Percentiles rank a stretch among this genome's conserved stretches.
These are phyloP conservation scores for Dasysyrphus tricinctus DNA, from an alignment of 2,888 invertebrate genomes.

Conservation along the genomic window DNA sequence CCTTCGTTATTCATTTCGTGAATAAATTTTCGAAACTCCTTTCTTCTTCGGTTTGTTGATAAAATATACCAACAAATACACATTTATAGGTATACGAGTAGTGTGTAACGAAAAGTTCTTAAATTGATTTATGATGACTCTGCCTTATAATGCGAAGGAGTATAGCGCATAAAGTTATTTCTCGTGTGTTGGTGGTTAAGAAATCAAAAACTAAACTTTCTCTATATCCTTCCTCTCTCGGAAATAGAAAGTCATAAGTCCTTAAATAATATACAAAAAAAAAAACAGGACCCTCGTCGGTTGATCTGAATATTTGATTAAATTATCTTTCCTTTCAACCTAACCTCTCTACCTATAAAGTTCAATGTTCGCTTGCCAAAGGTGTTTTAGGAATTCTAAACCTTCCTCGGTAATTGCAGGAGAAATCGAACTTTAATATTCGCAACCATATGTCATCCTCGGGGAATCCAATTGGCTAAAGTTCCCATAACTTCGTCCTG, in stretches of 20 bases:
- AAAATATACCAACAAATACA: conserved; percentile 30
- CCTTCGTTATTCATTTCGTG: conserved; percentile 51
- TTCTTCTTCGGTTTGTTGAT: conserved; percentile 43
- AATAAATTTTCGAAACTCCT: conserved; percentile 55
- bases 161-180: background rate
- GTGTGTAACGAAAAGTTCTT: conserved; percentile 52
- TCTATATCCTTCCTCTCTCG: background rate
- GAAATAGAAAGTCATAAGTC: background rate
- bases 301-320: conserved; percentile 72
- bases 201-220: conserved; percentile 42
- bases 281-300: background rate
- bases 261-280: too few species aligned
- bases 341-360: conserved; percentile 3
- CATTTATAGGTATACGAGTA: background rate
- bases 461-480: conserved; percentile 47
- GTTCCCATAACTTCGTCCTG: conserved; percentile 56
- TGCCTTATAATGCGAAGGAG: conserved; percentile 42
- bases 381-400: conserved; percentile 26
- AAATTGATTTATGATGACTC: conserved; percentile 72
- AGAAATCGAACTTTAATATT: conserved; percentile 70
- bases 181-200: conserved; percentile 30
- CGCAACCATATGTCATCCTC: conserved; percentile 72
- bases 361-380: conserved; percentile 46
- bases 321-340: conserved; percentile 7
- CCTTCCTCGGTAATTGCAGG: conserved; percentile 53